phyloP scores from a whole-genome alignment of 1,140 invertebrate species.

The Philotrypesis tridentata region DNA sequence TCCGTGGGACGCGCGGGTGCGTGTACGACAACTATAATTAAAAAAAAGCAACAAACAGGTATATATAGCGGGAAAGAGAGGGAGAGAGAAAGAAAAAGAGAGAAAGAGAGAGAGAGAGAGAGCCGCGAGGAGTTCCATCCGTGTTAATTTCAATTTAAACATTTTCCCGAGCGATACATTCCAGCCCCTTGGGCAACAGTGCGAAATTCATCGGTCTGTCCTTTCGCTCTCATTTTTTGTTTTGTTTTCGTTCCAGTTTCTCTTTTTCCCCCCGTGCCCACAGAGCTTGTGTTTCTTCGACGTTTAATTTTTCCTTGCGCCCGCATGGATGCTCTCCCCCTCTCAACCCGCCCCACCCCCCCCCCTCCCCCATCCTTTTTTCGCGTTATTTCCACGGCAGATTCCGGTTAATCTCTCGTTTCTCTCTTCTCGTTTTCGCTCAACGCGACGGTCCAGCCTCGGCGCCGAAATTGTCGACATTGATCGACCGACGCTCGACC shows the following conservation, averaged over 20 bases:
- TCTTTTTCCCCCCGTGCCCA: background rate
- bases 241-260: conserved; percentile 8
- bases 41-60: background rate
- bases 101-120: too few species aligned
- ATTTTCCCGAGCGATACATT: conserved; percentile 38
- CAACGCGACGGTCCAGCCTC: conserved; percentile 40
- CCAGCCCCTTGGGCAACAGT: background rate
- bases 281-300: background rate
- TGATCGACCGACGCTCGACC: conserved; percentile 64
- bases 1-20: background rate
- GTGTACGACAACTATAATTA: background rate
- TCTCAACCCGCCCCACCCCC: too few species aligned
- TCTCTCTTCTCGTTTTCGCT: conserved; percentile 39
- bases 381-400: conserved; percentile 37
- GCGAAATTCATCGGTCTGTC: conserved; percentile 32
- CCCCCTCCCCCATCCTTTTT: conserved; percentile 45
- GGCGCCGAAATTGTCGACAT: conserved; percentile 68
- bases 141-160: conserved; percentile 42
- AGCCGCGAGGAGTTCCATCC: background rate
- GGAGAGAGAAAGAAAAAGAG: too few species aligned
- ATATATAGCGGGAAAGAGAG: background rate
- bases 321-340: too few species aligned
- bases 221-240: conserved; percentile 44
- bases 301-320: background rate
- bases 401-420: conserved; percentile 42